These are phyloP conservation scores for Pentalonia nigronervosa DNA, from an alignment of 1,140 invertebrate genomes.

Conservation along the genomic window DNA sequence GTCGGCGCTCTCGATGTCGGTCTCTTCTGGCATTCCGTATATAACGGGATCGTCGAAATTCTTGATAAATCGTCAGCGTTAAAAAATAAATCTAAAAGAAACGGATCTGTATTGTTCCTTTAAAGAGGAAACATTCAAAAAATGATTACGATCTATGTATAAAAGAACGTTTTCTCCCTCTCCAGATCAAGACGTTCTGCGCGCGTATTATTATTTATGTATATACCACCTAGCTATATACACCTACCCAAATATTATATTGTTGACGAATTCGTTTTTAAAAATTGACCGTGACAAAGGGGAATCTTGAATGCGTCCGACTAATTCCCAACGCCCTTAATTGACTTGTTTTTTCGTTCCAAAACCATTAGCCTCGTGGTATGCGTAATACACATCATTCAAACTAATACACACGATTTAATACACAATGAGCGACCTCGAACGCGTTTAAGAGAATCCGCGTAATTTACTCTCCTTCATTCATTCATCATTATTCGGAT, in stretches of 20 bases:
- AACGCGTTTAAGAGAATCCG: background rate
- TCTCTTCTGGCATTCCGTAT: background rate
- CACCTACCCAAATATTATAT: background rate
- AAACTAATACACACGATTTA: background rate
- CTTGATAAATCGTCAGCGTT: background rate
- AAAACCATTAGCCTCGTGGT: background rate
- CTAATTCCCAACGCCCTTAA: conserved; percentile 16
- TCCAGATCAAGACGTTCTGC: background rate
- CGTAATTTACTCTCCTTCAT: background rate
- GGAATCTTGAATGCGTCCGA: background rate
- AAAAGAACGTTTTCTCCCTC: background rate
- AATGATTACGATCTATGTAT: background rate
- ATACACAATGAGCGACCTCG: conserved; percentile 7
- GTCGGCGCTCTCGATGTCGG: background rate
- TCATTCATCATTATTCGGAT: background rate
- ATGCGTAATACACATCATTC: background rate
- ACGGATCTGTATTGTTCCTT: background rate
- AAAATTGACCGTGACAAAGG: conserved; percentile 5
- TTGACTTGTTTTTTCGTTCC: conserved; percentile 10
- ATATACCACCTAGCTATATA: background rate
- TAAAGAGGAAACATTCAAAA: conserved; percentile 24
- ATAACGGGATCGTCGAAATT: background rate
- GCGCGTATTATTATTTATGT: background rate
- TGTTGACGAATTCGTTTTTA: conserved; percentile 1
- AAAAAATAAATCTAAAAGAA: background rate